These are phyloP conservation scores for Tribolium freemani DNA, from an alignment of 2,888 invertebrate genomes.

Conservation along the genomic window DNA sequence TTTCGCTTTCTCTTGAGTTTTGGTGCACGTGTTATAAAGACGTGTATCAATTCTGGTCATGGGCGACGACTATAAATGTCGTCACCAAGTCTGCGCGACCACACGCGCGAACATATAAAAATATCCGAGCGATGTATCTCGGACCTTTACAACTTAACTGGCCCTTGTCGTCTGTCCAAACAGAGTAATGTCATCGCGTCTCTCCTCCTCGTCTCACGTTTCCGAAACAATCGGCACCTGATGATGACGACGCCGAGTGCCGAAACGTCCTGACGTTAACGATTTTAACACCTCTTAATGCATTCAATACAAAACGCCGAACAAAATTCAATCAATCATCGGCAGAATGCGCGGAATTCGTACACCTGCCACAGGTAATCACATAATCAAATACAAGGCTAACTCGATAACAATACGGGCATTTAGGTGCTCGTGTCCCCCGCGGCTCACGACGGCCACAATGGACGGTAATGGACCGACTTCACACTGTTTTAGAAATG, in stretches of 20 bases:
- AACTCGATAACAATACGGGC: constrained; percentile 67
- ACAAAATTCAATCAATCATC: constrained; percentile 60
- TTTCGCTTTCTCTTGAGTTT: constrained; percentile 30
- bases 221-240: constrained; percentile 15
- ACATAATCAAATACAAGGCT: constrained; percentile 66
- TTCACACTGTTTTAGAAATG: constrained; percentile 69
- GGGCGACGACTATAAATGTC: constrained; percentile 54
- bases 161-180: constrained; percentile 61
- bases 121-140: constrained; percentile 58
- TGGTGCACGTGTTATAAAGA: constrained; percentile 46
- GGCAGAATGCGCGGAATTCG: constrained; percentile 60
- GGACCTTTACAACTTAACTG: constrained; percentile 58
- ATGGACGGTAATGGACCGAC: constrained; percentile 64
- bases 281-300: constrained; percentile 58
- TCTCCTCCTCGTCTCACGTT: neutral
- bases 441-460: constrained; percentile 54
- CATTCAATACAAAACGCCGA: constrained; percentile 48
- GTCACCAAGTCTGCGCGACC: constrained; percentile 56
- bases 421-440: constrained; percentile 59
- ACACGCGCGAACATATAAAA: constrained; percentile 62
- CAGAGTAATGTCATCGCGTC: constrained; percentile 60
- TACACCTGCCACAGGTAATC: constrained; percentile 65
- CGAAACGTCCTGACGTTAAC: constrained; percentile 49
- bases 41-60: constrained; percentile 48
- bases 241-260: constrained; percentile 8